phyloP scores from a whole-genome alignment of 2,113 vertebrate genomes.

The Clupea harengus region DNA sequence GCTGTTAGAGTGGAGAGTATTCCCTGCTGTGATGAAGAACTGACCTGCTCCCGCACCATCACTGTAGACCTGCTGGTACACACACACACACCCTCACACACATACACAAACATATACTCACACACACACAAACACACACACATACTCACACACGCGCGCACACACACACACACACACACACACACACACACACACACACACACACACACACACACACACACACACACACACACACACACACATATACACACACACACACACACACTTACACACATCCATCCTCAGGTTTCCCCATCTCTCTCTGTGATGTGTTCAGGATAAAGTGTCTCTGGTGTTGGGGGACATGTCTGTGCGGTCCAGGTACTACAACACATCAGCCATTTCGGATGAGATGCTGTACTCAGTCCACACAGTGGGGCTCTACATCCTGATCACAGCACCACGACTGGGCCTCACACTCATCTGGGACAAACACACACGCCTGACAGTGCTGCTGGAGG shows the following conservation, averaged over 20 bases:
- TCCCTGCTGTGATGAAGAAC: slow-evolving; percentile 79
- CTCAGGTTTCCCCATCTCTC: background rate
- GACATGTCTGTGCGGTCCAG: slow-evolving; percentile 59
- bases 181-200: background rate
- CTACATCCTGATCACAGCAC: slow-evolving; percentile 72
- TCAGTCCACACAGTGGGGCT: slow-evolving; percentile 74
- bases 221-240: background rate
- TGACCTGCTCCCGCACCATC: slow-evolving; percentile 79
- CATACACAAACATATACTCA: background rate
- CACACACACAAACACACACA: background rate
- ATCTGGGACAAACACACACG: slow-evolving; percentile 84
- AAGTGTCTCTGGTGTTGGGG: slow-evolving; percentile 46
- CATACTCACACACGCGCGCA: too few relatives aligned
- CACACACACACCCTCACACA: background rate
- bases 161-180: background rate
- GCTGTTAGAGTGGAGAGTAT: slow-evolving; percentile 76
- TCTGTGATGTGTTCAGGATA: background rate
- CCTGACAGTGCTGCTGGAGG: slow-evolving; percentile 66
- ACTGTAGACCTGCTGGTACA: slow-evolving; percentile 70
- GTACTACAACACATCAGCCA: background rate
- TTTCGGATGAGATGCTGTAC: slow-evolving; percentile 52
- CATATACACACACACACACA: too few relatives aligned
- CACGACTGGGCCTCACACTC: slow-evolving; percentile 64
- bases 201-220: background rate
- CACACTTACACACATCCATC: too few relatives aligned